Evolutionary conservation across 2,888 invertebrate genomes (phyloP).

Genomic region (Chesias legatella): DNA sequence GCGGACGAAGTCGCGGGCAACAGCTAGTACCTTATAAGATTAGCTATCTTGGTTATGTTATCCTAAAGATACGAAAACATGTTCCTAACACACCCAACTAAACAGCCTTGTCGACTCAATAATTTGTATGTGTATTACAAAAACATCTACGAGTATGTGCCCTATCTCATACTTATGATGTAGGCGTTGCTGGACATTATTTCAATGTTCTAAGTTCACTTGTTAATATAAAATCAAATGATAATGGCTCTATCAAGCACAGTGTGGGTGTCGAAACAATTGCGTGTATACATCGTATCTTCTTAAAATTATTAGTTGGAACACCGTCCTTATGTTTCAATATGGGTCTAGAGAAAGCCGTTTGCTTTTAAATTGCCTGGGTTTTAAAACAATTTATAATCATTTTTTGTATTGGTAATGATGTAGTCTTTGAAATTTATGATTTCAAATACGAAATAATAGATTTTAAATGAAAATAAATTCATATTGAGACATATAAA

Average conservation of each 20-base stretch:
- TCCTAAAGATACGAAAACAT: conserved; percentile 3
- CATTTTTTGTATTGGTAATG: too few species aligned
- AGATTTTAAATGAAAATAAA: too few species aligned
- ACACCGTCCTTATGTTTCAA: neutral
- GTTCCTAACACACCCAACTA: neutral
- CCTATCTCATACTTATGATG: conserved; percentile 10
- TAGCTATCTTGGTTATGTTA: conserved; percentile 4
- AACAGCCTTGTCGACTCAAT: conserved; percentile 1
- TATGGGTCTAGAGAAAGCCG: too few species aligned
- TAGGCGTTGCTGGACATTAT: conserved; percentile 15
- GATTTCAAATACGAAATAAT: too few species aligned
- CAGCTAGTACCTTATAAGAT: too few species aligned
- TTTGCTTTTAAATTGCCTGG: too few species aligned
- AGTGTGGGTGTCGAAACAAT: conserved; percentile 22
- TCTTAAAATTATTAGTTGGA: conserved; percentile 7
- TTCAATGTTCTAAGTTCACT: conserved; percentile 14
- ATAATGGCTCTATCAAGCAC: conserved; percentile 29
- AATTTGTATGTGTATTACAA: conserved; percentile 12
- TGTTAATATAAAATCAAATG: conserved; percentile 27
- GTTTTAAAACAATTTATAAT: too few species aligned
- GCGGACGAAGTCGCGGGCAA: too few species aligned
- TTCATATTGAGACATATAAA: too few species aligned
- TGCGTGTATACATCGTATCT: conserved; percentile 3
- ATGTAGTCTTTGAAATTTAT: too few species aligned
- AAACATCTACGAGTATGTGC: conserved; percentile 10